Base-by-base conservation (phyloP, 2,113 vertebrate genomes). In the Platanista minor region DNA sequence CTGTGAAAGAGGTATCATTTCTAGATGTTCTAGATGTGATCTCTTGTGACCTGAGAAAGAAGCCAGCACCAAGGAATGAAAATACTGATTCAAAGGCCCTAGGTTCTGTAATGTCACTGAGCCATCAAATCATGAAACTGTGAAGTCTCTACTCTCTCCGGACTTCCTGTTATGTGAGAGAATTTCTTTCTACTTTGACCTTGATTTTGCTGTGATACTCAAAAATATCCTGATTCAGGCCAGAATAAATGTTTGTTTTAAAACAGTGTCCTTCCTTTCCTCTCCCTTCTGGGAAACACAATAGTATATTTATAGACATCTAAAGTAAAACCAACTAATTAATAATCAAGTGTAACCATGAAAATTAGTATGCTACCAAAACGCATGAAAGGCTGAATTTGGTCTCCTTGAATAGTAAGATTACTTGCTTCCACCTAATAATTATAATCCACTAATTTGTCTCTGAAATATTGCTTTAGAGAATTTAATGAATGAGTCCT, bases 381-480 rank as follows among this genome's bases (percentile, higher is more conserved):
- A 82, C 12, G 14, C 13, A 82, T 41, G 11, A n/a, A 52, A 41
- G 64, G 6, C 14, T 64, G 15, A 14, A 80, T 81, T 78, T 88
- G 27, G 74, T 66, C 4, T 87, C 93, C 46, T 33, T 82, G 46
- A 69, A 69, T 33, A 49, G 1, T 36, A 57, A 31, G 43, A 91
- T 71, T 78, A 95, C 15, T 95, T 90, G 39, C 4, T 78, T 62
- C 33, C 80, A 82, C 5, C 31, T 82, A 88, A 61, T 64, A 96
- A 91, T 78, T 71, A 95, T n/a, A 95, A 64, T 66, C 2, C 36
- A 90, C 20, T 71, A 96, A 92, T 78, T 96, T 66, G 8, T 71
- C 14, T 66, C 61, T 92, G 71, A 95, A 96, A 95, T 95, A 87
- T 36, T 78, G 14, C 21, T 86, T 93, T 66, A 43, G 4, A 91